Percentiles rank a stretch among this genome's conserved stretches.
Conservation (phyloP, 2,888 invertebrate genomes). For the Thera obeliscata region DNA sequence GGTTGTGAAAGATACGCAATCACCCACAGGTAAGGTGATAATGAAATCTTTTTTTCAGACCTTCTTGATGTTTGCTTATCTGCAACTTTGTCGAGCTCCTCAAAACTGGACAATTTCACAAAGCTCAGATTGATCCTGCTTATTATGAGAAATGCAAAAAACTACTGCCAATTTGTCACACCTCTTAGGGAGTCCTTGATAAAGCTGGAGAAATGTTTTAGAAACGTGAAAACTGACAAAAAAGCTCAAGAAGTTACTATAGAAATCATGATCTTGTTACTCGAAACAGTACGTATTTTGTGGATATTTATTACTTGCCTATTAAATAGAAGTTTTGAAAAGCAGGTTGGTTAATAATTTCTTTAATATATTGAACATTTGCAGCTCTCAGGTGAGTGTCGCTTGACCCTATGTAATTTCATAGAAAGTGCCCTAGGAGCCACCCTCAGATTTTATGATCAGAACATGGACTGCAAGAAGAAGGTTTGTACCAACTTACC, state of each 20-base stretch:
- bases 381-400: conserved; percentile 80
- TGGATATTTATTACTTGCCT: no score
- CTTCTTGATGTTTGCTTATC: conserved; percentile 66
- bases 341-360: neutral
- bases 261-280: conserved; percentile 63
- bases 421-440: conserved; percentile 73
- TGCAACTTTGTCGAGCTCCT: conserved; percentile 56
- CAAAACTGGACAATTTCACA: conserved; percentile 67
- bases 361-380: neutral
- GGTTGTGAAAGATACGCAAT: no score
- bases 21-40: no score
- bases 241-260: conserved; percentile 72
- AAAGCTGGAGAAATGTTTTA: conserved; percentile 61
- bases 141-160: conserved; percentile 72
- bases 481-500: conserved; percentile 58
- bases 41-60: conserved; percentile 54
- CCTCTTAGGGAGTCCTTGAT: conserved; percentile 65
- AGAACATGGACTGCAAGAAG: conserved; percentile 71
- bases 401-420: conserved; percentile 80
- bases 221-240: conserved; percentile 60
- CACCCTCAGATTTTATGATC: conserved; percentile 75
- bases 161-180: conserved; percentile 67
- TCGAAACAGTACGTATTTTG: conserved; percentile 64
- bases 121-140: conserved; percentile 72
- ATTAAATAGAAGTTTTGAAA: no score